Base-by-base conservation (phyloP, 2,797 vertebrate genomes). In the Rhinella marina region DNA sequence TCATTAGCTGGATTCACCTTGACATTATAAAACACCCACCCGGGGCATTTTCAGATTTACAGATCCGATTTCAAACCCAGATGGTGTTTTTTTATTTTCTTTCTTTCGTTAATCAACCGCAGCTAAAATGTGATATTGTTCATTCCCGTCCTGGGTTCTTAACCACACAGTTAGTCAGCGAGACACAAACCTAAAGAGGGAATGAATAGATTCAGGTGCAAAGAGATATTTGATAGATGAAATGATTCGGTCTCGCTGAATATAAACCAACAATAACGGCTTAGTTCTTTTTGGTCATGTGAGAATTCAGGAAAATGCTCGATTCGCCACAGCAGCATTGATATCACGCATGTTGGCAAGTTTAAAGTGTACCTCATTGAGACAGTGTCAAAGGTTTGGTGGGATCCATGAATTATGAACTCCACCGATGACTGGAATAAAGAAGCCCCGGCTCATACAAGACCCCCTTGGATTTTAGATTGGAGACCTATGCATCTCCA, bases 31-130 rank as follows among this genome's bases (percentile, higher is more conserved):
- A 86, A 70, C 56, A 50, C 82, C 57, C 77, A 80, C 83, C 48
- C 27, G 59, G 76, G 81, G 41, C 57, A 79, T 72, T 70, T 72
- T 41, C 27, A 16, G 61, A 76, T 85, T 83, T 75, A 12, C 48
- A 52, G 70, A 89, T 89, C 88, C 19, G 7, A 70, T 89, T 89
- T 89, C 88, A 75, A 29, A 77, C 61, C 50, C 88, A 89, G 88
- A 86, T 89, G 88, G 88, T 78, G 80, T 70, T 64, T 82, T 82
- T 41, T 82, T 86, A 82, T 81, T 61, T 84, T 59, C 19, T 81
- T 81, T 62, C 19, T 62, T 48, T 84, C 56, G 19, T 72, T 68
- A 21, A 82, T 76, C 73, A 85, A 50, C 56, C 73, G 29, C 57
- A 19, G 29, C 70, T 86, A 82, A 54, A 82, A 86, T 77, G 68